These are phyloP conservation scores for Strongylocentrotus purpuratus DNA, from an alignment of 35 echinoderm and acorn worm species.

Conservation along the genomic window DNA sequence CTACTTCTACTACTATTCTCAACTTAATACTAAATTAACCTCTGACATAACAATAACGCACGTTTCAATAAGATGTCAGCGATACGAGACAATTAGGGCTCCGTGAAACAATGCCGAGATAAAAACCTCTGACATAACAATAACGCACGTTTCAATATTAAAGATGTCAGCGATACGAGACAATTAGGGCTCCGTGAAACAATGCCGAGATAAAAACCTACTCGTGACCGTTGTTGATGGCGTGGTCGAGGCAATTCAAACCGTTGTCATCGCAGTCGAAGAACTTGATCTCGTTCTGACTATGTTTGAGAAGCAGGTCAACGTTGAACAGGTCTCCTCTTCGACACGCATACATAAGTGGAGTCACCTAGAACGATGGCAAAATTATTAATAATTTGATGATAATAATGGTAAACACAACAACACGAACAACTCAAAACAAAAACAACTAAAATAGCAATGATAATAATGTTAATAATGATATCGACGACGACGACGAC, in stretches of 20 bases:
- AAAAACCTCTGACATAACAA: no score
- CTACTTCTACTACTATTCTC: no score
- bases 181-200: no score
- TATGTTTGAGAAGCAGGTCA: neutral
- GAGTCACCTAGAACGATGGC: neutral
- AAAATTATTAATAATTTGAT: neutral
- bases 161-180: no score
- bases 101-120: neutral
- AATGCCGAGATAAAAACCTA: neutral
- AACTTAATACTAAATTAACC: no score
- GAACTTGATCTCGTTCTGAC: neutral
- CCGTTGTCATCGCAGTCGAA: neutral
- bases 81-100: no score
- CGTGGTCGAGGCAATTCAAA: conserved; percentile 28
- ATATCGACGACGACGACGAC: neutral
- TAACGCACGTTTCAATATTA: no score
- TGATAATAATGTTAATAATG: neutral
- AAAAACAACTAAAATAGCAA: neutral
- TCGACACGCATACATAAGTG: conserved; percentile 16
- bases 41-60: no score
- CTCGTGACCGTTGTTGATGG: conserved; percentile 26
- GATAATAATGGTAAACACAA: no score
- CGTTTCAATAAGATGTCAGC: no score
- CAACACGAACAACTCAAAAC: no score
- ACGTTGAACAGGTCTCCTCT: neutral